These are phyloP conservation scores for Tethya wilhelma DNA, from an alignment of 37 sponge, comb jelly and placozoan genomes.

Conservation along the genomic window DNA sequence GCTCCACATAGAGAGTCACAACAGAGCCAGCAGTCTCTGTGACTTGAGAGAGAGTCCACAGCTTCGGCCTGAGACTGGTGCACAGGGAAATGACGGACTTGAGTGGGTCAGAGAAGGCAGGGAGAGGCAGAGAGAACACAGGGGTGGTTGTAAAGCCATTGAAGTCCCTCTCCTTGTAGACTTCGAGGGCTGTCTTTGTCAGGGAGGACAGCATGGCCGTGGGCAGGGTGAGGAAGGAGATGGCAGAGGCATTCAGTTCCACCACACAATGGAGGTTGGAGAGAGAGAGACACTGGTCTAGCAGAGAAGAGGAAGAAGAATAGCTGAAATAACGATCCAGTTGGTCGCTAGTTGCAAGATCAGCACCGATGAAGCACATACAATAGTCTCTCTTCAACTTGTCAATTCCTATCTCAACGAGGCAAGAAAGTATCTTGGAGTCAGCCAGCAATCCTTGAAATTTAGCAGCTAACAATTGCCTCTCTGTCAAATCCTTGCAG, in stretches of 20 bases:
- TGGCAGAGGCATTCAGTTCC: slow-evolving; percentile 23
- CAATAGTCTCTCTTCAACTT: slow-evolving; percentile 50
- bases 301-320: neutral
- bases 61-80: slow-evolving; percentile 13
- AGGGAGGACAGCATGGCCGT: slow-evolving; percentile 12
- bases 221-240: slow-evolving; percentile 39
- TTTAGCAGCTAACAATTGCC: slow-evolving; percentile 30
- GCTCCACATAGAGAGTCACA: neutral
- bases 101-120: slow-evolving; percentile 24
- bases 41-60: too few relatives aligned
- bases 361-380: slow-evolving; percentile 27
- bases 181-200: slow-evolving; percentile 30
- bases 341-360: slow-evolving; percentile 15
- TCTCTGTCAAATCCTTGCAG: slow-evolving; percentile 2
- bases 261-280: slow-evolving; percentile 51
- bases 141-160: slow-evolving; percentile 48
- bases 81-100: slow-evolving; percentile 28
- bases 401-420: slow-evolving; percentile 65
- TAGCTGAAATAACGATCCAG: slow-evolving; percentile 32
- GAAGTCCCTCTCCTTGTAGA: slow-evolving; percentile 18
- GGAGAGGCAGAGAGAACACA: slow-evolving; percentile 41
- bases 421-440: slow-evolving; percentile 19
- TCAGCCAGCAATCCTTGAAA: slow-evolving; percentile 35
- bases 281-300: slow-evolving; percentile 30
- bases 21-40: too few relatives aligned